These are phyloP conservation scores for Caenorhabditis zanzibari DNA, from an alignment of 2,888 invertebrate genomes.

Conservation along the genomic window DNA sequence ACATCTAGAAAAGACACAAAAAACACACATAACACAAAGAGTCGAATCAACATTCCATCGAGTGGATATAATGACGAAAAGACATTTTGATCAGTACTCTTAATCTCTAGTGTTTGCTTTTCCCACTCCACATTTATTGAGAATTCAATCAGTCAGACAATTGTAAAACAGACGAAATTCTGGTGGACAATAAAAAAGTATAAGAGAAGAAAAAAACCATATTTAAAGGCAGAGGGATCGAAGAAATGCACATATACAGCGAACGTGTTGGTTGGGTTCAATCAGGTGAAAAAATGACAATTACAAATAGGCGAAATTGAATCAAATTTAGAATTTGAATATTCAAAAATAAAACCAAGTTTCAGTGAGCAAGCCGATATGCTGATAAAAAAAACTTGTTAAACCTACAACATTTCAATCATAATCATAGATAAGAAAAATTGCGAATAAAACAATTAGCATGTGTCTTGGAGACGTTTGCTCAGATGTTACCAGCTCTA, in stretches of 20 bases:
- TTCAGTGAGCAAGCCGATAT: slow-evolving; percentile 51
- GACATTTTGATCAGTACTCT: slow-evolving; percentile 48
- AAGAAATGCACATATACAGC: slow-evolving; percentile 46
- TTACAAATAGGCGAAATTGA: neutral
- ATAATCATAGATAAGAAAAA: neutral
- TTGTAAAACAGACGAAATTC: slow-evolving; percentile 1
- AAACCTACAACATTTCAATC: slow-evolving; percentile 38
- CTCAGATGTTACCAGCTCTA: slow-evolving; percentile 51
- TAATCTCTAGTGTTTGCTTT: slow-evolving; percentile 52
- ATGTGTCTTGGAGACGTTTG: slow-evolving; percentile 8
- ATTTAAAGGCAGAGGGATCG: slow-evolving; percentile 6
- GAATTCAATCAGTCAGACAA: slow-evolving; percentile 29
- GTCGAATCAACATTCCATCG: slow-evolving; percentile 49
- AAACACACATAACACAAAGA: slow-evolving; percentile 30
- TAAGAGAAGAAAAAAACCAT: slow-evolving; percentile 8
- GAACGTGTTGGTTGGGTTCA: neutral
- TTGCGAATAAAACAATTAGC: slow-evolving; percentile 25
- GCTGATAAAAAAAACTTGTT: slow-evolving; percentile 34
- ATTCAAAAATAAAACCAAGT: slow-evolving; percentile 9
- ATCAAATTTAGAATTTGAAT: neutral
- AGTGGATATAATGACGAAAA: slow-evolving; percentile 46
- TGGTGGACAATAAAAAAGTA: neutral
- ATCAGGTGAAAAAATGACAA: neutral
- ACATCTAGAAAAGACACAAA: slow-evolving; percentile 24
- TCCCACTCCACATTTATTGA: slow-evolving; percentile 57